A percentile compares a stretch with the other conserved stretches of the same genome.
Conservation (phyloP, 1,140 invertebrate genomes). For the Lepidurus couesii region DNA sequence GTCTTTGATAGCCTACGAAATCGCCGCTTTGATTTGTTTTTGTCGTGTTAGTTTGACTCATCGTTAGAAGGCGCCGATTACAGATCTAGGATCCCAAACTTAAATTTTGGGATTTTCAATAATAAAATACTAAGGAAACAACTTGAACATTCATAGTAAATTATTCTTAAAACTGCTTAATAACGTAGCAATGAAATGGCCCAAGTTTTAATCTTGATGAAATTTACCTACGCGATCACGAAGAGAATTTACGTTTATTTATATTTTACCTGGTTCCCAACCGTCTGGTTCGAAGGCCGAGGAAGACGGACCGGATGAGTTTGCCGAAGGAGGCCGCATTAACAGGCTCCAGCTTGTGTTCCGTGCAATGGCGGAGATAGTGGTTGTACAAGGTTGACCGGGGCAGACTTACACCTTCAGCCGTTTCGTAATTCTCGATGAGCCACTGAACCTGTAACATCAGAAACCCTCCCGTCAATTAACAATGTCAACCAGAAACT, state of each 20-base stretch:
- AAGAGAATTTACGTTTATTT: conserved; percentile 26
- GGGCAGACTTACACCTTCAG: conserved; percentile 92
- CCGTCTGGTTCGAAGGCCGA: conserved; percentile 85
- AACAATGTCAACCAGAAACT: neutral
- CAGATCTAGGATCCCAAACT: too few species aligned
- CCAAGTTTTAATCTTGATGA: neutral
- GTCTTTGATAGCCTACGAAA: too few species aligned
- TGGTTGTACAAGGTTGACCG: conserved; percentile 94
- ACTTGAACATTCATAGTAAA: neutral
- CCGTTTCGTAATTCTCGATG: conserved; percentile 95
- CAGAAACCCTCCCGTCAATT: conserved; percentile 26
- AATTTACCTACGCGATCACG: neutral
- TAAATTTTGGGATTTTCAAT: too few species aligned
- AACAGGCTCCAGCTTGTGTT: conserved; percentile 92
- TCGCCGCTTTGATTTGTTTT: too few species aligned
- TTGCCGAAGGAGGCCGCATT: conserved; percentile 99
- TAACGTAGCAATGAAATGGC: too few species aligned
- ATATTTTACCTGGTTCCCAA: conserved; percentile 77
- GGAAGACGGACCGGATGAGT: conserved; percentile 94
- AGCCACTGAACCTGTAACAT: conserved; percentile 84
- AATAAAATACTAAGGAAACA: too few species aligned
- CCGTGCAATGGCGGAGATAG: conserved; percentile 89
- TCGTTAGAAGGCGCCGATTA: too few species aligned
- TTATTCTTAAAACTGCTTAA: neutral
- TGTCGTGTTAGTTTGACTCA: too few species aligned